phyloP scores from a whole-genome alignment of 2,113 vertebrate genomes.

The Heterotilapia buettikoferi region DNA sequence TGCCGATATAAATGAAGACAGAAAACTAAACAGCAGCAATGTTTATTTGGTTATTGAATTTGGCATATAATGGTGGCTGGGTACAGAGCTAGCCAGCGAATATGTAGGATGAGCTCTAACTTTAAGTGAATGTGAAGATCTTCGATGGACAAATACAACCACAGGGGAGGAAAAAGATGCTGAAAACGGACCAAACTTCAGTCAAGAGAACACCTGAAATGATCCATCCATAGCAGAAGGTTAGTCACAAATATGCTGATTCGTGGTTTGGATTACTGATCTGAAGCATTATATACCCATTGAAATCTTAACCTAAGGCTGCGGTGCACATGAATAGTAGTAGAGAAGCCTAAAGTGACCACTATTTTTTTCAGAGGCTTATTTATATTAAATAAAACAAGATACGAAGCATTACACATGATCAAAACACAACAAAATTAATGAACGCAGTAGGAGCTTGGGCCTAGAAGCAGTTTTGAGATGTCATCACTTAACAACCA shows the following conservation, averaged over 20 bases:
- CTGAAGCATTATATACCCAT: background rate
- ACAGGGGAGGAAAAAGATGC: background rate
- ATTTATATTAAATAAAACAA: background rate
- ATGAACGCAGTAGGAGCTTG: background rate
- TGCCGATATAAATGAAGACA: background rate
- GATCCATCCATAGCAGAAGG: background rate
- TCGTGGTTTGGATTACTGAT: background rate
- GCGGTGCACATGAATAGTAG: background rate
- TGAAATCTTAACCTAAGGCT: background rate
- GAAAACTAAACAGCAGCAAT: background rate
- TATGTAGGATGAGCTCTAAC: background rate
- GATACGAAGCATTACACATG: background rate
- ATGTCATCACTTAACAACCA: background rate
- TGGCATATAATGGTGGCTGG: background rate
- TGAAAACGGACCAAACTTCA: background rate
- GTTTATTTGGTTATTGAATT: background rate
- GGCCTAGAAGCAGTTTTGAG: background rate
- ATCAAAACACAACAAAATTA: background rate
- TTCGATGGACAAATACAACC: background rate
- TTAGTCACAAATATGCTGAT: background rate
- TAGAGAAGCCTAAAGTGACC: background rate
- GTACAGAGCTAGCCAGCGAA: background rate
- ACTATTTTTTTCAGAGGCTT: background rate
- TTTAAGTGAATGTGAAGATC: background rate
- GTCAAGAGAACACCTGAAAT: background rate